A percentile compares a stretch with the other conserved stretches of the same genome.
These are phyloP conservation scores for Dicranocentrus wangi DNA, from an alignment of 2,888 invertebrate genomes.

Conservation along the genomic window DNA sequence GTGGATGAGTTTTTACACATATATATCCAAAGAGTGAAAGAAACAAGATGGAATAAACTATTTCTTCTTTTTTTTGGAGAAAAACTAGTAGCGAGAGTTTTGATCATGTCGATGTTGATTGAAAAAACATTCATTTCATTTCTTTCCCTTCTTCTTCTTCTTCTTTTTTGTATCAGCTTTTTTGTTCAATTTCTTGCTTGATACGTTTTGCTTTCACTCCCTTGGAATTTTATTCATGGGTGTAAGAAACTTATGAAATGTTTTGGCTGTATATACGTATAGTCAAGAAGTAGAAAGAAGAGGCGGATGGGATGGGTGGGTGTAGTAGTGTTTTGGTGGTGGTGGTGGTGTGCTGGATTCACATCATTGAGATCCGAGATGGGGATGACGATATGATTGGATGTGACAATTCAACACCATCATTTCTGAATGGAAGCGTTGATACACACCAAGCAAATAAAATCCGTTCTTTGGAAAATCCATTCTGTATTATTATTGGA, in stretches of 20 bases:
- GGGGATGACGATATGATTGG: conserved; percentile 39
- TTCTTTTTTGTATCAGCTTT: conserved; percentile 18
- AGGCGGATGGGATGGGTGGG: no score
- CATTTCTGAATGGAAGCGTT: conserved; percentile 23
- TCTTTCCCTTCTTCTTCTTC: conserved; percentile 23
- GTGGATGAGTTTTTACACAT: no score
- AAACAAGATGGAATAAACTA: conserved; percentile 37
- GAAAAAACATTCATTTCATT: conserved; percentile 63
- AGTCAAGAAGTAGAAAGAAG: no score
- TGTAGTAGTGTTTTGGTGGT: no score
- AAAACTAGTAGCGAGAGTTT: conserved; percentile 18
- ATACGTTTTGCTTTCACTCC: conserved; percentile 9
- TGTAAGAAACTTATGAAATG: background rate
- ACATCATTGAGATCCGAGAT: background rate
- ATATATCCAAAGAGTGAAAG: background rate
- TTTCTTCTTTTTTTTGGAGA: conserved; percentile 8
- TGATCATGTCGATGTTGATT: conserved; percentile 64
- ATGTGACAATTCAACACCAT: conserved; percentile 55
- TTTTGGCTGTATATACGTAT: no score
- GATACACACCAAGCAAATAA: conserved; percentile 14
- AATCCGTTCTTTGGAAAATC: background rate
- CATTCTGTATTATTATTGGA: background rate
- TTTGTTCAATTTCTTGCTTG: conserved; percentile 18
- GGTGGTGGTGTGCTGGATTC: background rate
- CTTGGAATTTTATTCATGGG: conserved; percentile 1